phyloP scores from a whole-genome alignment of 2,888 invertebrate species.

The Brassicogethes aeneus region DNA sequence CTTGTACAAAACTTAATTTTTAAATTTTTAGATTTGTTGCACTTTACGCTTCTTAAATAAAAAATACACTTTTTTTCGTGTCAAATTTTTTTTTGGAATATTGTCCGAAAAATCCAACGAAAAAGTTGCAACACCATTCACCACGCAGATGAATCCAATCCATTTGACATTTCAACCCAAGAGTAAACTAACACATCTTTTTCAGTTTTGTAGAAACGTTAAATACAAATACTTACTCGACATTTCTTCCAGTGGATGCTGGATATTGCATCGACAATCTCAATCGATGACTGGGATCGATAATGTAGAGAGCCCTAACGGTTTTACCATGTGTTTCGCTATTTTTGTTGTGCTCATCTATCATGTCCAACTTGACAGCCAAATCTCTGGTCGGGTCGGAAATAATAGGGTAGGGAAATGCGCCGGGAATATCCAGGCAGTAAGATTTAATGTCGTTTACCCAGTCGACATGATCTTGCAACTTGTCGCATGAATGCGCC shows the following conservation, averaged over 20 bases:
- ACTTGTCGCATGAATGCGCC: conserved; percentile 71
- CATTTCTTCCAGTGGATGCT: conserved; percentile 77
- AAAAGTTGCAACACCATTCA: no score
- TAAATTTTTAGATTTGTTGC: no score
- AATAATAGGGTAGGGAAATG: conserved; percentile 76
- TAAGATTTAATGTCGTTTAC: conserved; percentile 58
- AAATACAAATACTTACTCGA: conserved; percentile 63
- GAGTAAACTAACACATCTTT: no score
- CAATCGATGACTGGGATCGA: conserved; percentile 71
- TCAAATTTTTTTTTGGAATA: no score
- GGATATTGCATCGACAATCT: conserved; percentile 78
- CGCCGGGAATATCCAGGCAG: conserved; percentile 58
- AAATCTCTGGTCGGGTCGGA: conserved; percentile 64
- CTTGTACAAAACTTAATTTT: no score
- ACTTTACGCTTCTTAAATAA: no score
- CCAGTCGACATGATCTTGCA: conserved; percentile 69
- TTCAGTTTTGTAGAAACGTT: no score
- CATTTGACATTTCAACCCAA: no score
- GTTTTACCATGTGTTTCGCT: conserved; percentile 59
- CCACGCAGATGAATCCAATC: no score
- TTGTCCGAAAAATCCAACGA: no score
- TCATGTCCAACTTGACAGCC: conserved; percentile 67
- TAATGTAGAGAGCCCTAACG: conserved; percentile 67
- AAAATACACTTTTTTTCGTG: no score
- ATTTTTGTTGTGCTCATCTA: conserved; percentile 64